Base-by-base conservation (phyloP, 2,113 vertebrate species). In the Cyanistes caeruleus region DNA sequence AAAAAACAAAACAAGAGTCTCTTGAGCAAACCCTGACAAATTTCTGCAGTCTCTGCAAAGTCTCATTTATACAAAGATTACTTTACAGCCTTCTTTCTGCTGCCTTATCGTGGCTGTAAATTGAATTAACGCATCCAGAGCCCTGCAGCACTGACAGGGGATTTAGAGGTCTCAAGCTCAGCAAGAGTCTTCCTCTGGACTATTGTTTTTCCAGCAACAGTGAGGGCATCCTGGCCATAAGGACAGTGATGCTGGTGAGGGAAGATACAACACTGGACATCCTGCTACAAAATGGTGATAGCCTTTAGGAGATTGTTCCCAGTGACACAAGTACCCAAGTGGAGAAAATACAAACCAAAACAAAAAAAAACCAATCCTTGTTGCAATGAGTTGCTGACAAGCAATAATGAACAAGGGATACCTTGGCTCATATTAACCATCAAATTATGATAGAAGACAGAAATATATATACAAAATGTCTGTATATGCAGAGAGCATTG, bases 301-400 rank as follows among this genome's bases (percentile, higher is more conserved):
- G 18, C 28, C 53, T 86, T 56, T 13, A 58, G 15, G 67, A 90
- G 12, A 25, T 44, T 46, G 8, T 7, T 51, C 16, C 63, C 19
- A 46, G 0, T 3, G 17, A 20, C 3, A 58, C 7, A n/a, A 69
- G 16, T 13, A 33, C 6, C 4, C 11, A 43, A 39, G 11, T 0
- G 55, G 48, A 7, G n/a, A 9, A 46, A 51, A 69, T 35, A 11
- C 19, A 68, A 69, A 15, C 5, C 17, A 13, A 43, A 56, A 27
- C 19, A 11, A 13, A 58, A n/a, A 24, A 23, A 48, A 3, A n/a
- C n/a, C 5, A 25, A 46, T 52, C 15, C 24, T 70, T 25, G 5
- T 6, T 15, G n/a, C 53, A 86, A 35, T 30, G 28, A 86, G 51
- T 13, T 72, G 13, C 43, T 59, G 62, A 46, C 30, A 22, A 6